These are phyloP conservation scores for Ceratotherium simum DNA, from an alignment of 2,113 vertebrate genomes.

Conservation along the genomic window DNA sequence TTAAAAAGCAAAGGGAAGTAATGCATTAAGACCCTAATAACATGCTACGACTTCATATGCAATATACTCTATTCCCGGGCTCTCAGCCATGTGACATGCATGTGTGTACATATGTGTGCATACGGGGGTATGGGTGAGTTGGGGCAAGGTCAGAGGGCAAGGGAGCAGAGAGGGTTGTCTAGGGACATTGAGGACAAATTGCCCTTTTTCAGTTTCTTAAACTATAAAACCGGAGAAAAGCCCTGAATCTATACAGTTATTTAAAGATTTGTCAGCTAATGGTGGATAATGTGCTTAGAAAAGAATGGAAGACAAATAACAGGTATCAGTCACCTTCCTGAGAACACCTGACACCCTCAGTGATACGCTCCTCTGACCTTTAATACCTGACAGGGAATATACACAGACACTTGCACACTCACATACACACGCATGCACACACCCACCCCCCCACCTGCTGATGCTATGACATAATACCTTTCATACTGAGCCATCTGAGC, in stretches of 20 bases:
- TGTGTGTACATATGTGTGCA: background rate
- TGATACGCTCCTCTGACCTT: background rate
- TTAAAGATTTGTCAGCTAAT: background rate
- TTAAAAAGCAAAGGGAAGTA: background rate
- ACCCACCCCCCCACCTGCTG: fast-evolving
- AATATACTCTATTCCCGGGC: background rate
- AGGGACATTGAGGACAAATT: background rate
- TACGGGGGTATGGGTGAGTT: background rate
- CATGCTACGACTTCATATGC: background rate
- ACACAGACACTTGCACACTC: background rate
- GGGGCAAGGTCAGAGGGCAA: background rate
- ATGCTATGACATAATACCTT: background rate
- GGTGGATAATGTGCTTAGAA: background rate
- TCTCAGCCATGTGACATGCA: background rate
- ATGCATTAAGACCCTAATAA: background rate
- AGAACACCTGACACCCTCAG: background rate
- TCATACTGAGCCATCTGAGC: background rate
- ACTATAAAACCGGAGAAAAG: background rate
- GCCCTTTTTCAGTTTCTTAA: background rate
- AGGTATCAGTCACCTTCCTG: background rate
- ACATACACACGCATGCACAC: fast-evolving
- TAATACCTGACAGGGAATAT: background rate
- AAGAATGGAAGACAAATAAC: background rate
- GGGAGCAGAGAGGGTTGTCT: background rate
- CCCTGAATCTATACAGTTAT: background rate